Evolutionary conservation across 2,797 vertebrate species (phyloP), one percentile per base, ranked within the genome.

Genomic region (Enteromius argenteus): DNA sequence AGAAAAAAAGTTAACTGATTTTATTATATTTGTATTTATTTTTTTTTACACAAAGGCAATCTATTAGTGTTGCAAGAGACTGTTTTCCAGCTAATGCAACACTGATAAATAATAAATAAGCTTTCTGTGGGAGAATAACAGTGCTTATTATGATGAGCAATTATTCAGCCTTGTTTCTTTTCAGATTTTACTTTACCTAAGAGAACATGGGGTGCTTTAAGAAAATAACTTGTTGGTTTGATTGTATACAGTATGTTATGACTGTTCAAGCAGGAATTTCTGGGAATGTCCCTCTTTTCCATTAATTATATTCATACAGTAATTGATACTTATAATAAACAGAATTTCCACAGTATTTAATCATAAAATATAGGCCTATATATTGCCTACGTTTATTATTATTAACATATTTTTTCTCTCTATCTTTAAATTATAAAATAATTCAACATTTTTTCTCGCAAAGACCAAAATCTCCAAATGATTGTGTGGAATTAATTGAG

Each of bases 41-140:
- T 39, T 39, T 7, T 53, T 37, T 56, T 8, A 32, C 62, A 62
- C 5, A 62, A 32, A 32, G 7, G 14, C 14, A 19, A 30, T 42
- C 15, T 30, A 6, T 44, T n/a, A 46, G 37, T 44, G 11, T 39
- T 13, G 30, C 4, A 7, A 49, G 42, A 51, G 77, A 49, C 23
- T 51, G 19, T 79, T 79, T 67, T 37, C 11, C 27, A 67, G 77
- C 62, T 66, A 79, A 79, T 66, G 77, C 27, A 49, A 67, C 27
- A 51, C 30, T 35, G 11, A 9, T 79, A 5, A 67, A 79, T 67
- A 67, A 79, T 66, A 66, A 67, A 79, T 79, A 14, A 37, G 77
- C 19, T 35, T 49, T 51, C 62, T 79, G 27, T 67, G 44, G 23
- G 27, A 79, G 49, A 67, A 78, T 13, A 30, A 64, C 58, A 11